Percentiles rank a stretch among this genome's conserved stretches.
Evolutionary conservation across 2,113 vertebrate genomes (phyloP).

Genomic region (Sialia sialis): DNA sequence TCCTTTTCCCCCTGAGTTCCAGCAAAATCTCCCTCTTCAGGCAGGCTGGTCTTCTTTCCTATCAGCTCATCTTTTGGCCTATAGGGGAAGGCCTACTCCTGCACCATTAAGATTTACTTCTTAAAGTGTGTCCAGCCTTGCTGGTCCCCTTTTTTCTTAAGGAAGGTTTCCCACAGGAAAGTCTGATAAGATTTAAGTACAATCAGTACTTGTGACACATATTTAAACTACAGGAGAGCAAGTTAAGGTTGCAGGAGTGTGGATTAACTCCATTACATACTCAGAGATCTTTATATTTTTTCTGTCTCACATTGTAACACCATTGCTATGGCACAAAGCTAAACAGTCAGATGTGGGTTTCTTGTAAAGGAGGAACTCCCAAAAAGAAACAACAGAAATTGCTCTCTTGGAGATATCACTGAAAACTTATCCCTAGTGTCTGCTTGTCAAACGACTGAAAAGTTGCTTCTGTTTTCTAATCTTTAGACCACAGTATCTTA

Average conservation of each 20-base stretch:
- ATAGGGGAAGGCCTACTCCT: not conserved
- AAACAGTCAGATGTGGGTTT: not conserved
- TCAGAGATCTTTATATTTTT: not conserved
- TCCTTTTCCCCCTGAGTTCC: not conserved
- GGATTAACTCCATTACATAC: not conserved
- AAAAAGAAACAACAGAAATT: not conserved
- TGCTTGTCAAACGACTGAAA: not conserved
- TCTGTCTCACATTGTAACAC: not conserved
- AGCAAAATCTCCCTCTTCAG: not conserved
- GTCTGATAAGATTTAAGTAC: not conserved
- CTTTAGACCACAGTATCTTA: not conserved
- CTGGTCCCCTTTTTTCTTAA: not conserved
- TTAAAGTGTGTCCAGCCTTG: not conserved
- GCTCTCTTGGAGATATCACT: not conserved
- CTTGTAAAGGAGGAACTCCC: not conserved
- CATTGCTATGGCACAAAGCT: not conserved
- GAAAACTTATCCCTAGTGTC: not conserved
- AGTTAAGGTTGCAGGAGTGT: not conserved
- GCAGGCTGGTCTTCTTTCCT: accelerated
- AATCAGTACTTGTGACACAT: not conserved
- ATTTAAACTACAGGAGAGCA: not conserved
- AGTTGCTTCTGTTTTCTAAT: not conserved
- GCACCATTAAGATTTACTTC: not conserved
- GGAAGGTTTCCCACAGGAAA: not conserved
- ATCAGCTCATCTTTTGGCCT: not conserved